Conservation (phyloP, 2,888 invertebrate genomes). For the Nycteola revayana region DNA sequence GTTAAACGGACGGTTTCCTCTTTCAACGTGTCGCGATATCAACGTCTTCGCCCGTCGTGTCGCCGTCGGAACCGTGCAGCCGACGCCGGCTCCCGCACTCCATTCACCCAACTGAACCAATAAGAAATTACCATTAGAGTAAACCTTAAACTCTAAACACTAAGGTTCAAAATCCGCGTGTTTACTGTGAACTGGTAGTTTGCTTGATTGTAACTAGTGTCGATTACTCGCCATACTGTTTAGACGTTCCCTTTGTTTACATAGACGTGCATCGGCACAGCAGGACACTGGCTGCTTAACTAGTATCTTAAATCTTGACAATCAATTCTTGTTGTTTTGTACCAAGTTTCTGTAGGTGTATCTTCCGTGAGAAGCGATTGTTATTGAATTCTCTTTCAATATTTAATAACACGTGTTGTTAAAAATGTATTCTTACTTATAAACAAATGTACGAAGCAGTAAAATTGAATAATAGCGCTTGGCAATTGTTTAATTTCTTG, state of each 20-base stretch:
- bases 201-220: slow-evolving; percentile 36
- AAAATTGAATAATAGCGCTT: too few species aligned
- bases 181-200: slow-evolving; percentile 1
- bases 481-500: too few species aligned
- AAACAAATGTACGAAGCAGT: too few species aligned
- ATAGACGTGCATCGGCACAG: slow-evolving; percentile 33
- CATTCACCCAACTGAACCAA: slow-evolving; percentile 29
- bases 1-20: slow-evolving; percentile 35
- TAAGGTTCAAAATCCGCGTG: slow-evolving; percentile 28
- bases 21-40: slow-evolving; percentile 34
- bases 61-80: slow-evolving; percentile 43
- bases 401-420: too few species aligned
- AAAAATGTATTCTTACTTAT: too few species aligned
- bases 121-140: slow-evolving; percentile 12
- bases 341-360: too few species aligned
- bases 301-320: slow-evolving; percentile 26
- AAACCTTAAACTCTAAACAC: slow-evolving; percentile 17
- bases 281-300: slow-evolving; percentile 24
- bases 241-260: slow-evolving; percentile 45
- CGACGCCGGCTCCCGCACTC: slow-evolving; percentile 41
- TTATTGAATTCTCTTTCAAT: background rate
- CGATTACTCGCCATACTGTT: slow-evolving; percentile 44
- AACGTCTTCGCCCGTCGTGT: slow-evolving; percentile 42
- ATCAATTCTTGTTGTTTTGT: slow-evolving; percentile 14
- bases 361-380: too few species aligned